Evolutionary conservation across 2,888 invertebrate genomes (phyloP), one percentile per base, ranked within the genome.

Genomic region (Nyleta sp.): DNA sequence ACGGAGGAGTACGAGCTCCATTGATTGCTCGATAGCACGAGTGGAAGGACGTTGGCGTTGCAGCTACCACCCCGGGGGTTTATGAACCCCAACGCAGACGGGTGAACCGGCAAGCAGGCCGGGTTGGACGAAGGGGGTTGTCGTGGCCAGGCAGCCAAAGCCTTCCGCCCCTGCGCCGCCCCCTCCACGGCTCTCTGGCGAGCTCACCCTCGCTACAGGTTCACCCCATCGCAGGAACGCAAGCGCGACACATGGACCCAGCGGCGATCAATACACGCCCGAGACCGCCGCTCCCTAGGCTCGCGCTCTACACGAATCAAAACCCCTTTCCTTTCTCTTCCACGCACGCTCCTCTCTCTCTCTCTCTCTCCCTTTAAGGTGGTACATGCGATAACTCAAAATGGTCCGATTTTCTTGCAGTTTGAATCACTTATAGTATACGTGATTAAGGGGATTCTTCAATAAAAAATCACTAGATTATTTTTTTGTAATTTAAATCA

Each of bases 181-280:
- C 52, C 65, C 62, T 62, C 28, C 60, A 17, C 55, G 22, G 11
- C 42, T 33, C 72, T 71, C 73, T 15, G 60, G 38, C 70, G 70
- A 78, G 80, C 78, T 84, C 83, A 79, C 83, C 86, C 84, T 84
- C 84, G 75, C 82, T 82, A 68, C 73, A 67, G 80, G 80, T 81
- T 80, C 73, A 83, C 86, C 87, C 86, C 78, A 82, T 78, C 71
- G 83, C 83, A 83, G 74, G 83, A 86, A 85, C 86, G 85, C 84
- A 86, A 83, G 87, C 87, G 87, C 89, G 88, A 87, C 88, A 88
- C 88, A 89, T 88, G 90, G 88, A 89, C 87, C 88, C 86, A 85
- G 85, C 83, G 84, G 83, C 88, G 90, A 90, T 90, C 90, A 90
- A 90, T 90, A 90, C 88, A 72, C 81, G 82, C 84, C 83, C 78